Evolutionary conservation across 2,797 vertebrate genomes (phyloP), one percentile per base, ranked within the genome.

Genomic region (Malurus splendens): DNA sequence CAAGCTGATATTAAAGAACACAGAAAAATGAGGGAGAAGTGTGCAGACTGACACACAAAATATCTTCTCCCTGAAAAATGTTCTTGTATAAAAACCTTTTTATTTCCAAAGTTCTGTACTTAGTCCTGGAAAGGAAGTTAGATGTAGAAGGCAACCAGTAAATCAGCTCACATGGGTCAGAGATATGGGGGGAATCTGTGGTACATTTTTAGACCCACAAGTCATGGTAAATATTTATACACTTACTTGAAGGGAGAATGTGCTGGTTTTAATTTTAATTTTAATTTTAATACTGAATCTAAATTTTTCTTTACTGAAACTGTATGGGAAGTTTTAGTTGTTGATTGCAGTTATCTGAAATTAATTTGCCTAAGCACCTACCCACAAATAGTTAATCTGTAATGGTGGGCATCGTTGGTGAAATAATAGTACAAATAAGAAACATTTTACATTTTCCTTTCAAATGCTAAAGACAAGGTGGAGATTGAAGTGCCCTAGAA

Each of bases 401-500:
- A 86, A 71, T 67, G 33, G 59, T 90, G 60, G 39, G 20, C 51
- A 50, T 72, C 61, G 38, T 82, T 82, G 80, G 24, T 74, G 55
- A 86, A 90, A 82, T 85, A 90, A 64, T 41, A 73, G 33, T 80
- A 42, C 44, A 41, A 83, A 64, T 52, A 64, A 80, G 71, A 94
- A 93, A 70, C 36, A 32, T 76, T 88, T 90, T 80, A 86, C 17
- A 3, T 93, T 94, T 94, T 84, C 73, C 47, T 86, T 95, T 94
- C 92, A 87, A 67, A 94, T 83, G 82, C 65, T 93, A 82, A 93
- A 84, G 67, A 71, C 50, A 87, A 89, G 45, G 54, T 73, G 71
- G 45, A 73, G 56, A 87, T 14, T 92, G 82, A 87, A 83, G 44
- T 66, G 82, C 56, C 61, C 50, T 64, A 51, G 33, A 87, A 87